Conservation (phyloP, 2,797 vertebrate genomes). For the Luscinia luscinia region DNA sequence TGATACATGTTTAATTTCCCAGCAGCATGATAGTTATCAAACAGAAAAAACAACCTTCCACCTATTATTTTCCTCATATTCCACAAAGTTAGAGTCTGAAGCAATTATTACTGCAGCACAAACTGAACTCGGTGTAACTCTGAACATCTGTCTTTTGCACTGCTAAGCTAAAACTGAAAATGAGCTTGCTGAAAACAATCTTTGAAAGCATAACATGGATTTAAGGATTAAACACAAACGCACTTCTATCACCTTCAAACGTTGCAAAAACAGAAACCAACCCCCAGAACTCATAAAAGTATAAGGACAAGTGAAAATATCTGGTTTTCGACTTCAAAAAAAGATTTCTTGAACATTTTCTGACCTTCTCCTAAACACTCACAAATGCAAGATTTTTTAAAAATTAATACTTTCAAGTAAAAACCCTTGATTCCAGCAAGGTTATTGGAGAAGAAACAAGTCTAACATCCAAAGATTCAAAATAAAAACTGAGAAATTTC, state of each 20-base stretch:
- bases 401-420: not conserved
- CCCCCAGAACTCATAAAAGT: not conserved
- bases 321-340: not conserved
- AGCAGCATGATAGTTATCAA: conserved; percentile 13
- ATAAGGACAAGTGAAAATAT: not conserved
- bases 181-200: not conserved
- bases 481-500: not conserved
- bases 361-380: not conserved
- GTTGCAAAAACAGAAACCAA: not conserved
- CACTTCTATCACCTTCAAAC: not conserved
- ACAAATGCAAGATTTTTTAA: not conserved
- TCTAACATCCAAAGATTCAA: not conserved
- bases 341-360: not conserved
- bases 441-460: not conserved
- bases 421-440: not conserved
- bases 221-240: not conserved
- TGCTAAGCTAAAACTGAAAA: not conserved
- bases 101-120: conserved; percentile 29
- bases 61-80: not conserved
- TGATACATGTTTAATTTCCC: conserved; percentile 52
- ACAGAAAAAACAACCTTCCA: not conserved
- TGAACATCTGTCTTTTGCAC: not conserved
- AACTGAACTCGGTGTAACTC: not conserved
- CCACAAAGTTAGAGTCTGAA: not conserved
- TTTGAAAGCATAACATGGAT: not conserved